Base-by-base conservation (phyloP, 1,140 invertebrate genomes). In the Magallana angulata region DNA sequence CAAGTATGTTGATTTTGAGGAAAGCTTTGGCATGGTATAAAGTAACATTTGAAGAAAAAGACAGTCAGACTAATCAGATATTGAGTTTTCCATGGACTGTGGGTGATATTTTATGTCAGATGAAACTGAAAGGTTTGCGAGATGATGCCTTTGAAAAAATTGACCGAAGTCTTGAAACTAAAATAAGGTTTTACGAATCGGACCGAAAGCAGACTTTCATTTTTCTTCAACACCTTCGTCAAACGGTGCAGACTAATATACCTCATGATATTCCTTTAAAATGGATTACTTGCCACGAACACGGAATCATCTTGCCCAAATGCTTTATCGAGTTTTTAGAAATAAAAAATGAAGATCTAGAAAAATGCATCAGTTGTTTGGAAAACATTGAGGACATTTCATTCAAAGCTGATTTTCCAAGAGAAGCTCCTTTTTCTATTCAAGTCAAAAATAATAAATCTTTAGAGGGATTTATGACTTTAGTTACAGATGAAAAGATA, bases 1-100 rank as follows among this genome's bases (percentile, higher is more conserved):
- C 18, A 56, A 56, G 36, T 9, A 48, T 56, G n/a, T 16, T 58
- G 58, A 11, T 86, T 24, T 68, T 80, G 1, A 56, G 18, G 30
- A 87, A 87, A 68, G 80, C 85, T n/a, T 87, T 60, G 0, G 85
- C 85, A 11, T 87, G 85, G 85, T 87, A 83, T 36, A 4, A 16
- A n/a, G 59, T 82, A 0, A 62, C 85, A 7, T 87, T 82, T 60
- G 48, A 57, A 6, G 80, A 64, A 4, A 83, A 16, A 2, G 11
- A 9, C 1, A 12, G 5, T 4, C 82, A 18, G 0, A 30, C 76
- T 8, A 58, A 76, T 36, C 68, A 18, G 1, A 57, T 87, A 2
- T n/a, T 87, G 2, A 87, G 85, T 57, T 87, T 87, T 57, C 80
- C 85, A 9, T 87, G 85, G 85, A 56, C 68, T 8, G 24, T 83